These are phyloP conservation scores for Orgyia antiqua DNA, from an alignment of 2,888 invertebrate species.

Conservation along the genomic window DNA sequence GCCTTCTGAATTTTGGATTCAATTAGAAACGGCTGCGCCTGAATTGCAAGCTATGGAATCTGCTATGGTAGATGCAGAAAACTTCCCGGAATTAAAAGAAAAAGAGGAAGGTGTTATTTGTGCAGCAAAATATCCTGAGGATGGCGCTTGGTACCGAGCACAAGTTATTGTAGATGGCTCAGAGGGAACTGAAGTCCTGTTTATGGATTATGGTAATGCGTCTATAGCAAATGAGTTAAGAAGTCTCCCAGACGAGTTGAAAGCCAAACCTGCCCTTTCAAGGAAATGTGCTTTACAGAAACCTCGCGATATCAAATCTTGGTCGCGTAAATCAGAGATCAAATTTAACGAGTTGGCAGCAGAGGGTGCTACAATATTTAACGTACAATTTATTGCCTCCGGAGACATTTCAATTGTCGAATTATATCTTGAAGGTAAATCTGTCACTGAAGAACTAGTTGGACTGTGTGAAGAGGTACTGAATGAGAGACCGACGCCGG, in stretches of 20 bases:
- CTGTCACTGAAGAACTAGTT: conserved; percentile 80
- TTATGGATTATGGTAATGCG: conserved; percentile 84
- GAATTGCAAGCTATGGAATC: conserved; percentile 79
- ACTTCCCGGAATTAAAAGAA: conserved; percentile 66
- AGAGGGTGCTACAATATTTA: conserved; percentile 84
- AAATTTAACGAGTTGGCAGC: conserved; percentile 83
- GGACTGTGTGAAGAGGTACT: conserved; percentile 67
- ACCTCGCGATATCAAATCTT: conserved; percentile 75
- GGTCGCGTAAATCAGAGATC: conserved; percentile 82
- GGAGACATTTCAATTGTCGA: conserved; percentile 82
- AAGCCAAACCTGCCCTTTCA: conserved; percentile 77
- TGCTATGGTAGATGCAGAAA: conserved; percentile 74
- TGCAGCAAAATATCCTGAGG: conserved; percentile 82
- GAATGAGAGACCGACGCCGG: conserved; percentile 57
- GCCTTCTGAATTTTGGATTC: conserved; percentile 88
- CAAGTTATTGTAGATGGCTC: conserved; percentile 78
- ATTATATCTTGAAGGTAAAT: conserved; percentile 78
- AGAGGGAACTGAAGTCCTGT: conserved; percentile 79
- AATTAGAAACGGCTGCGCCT: conserved; percentile 80
- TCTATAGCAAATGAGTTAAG: conserved; percentile 77
- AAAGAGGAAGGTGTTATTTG: conserved; percentile 77
- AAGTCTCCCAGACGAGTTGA: conserved; percentile 79
- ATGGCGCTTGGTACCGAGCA: conserved; percentile 82
- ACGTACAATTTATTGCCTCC: conserved; percentile 81
- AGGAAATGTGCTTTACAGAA: conserved; percentile 80